Evolutionary conservation across 2,797 vertebrate genomes (phyloP).

Genomic region (Bryconaethiops microstoma): DNA sequence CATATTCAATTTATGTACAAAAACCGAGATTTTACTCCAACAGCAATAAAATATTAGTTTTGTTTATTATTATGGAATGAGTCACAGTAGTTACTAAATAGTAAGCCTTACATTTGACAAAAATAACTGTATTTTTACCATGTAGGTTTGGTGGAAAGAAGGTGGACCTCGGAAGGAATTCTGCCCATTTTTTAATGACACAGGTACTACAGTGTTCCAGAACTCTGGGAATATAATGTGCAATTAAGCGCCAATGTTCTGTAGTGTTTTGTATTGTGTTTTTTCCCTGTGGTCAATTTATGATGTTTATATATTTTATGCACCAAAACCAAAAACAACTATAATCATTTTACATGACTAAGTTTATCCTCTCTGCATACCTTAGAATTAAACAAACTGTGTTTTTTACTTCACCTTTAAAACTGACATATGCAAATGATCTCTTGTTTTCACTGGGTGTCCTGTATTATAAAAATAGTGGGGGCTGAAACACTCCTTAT

Average conservation of each 20-base stretch:
- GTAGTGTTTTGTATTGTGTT: no score
- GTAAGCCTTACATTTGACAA: neutral
- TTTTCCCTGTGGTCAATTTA: no score
- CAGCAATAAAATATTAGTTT: no score
- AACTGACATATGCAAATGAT: neutral
- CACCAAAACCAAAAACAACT: no score
- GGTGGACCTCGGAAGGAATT: slow-evolving; percentile 36
- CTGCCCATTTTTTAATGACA: slow-evolving; percentile 66
- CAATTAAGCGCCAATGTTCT: no score
- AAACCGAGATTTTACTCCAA: no score
- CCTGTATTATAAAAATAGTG: no score
- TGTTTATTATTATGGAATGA: no score
- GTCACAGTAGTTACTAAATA: neutral
- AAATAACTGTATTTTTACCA: neutral
- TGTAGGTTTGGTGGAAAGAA: slow-evolving; percentile 64
- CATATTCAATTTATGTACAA: no score
- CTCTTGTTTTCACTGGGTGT: no score
- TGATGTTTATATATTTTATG: no score
- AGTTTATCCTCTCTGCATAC: neutral
- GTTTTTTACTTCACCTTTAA: neutral
- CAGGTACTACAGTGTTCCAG: slow-evolving; percentile 41
- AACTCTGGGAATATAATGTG: neutral
- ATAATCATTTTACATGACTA: neutral
- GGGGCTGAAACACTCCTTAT: no score
- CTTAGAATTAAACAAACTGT: neutral